Percentiles rank a stretch among this genome's conserved stretches.
Conservation (phyloP, 2,797 vertebrate genomes). For the Taenioides sp. region DNA sequence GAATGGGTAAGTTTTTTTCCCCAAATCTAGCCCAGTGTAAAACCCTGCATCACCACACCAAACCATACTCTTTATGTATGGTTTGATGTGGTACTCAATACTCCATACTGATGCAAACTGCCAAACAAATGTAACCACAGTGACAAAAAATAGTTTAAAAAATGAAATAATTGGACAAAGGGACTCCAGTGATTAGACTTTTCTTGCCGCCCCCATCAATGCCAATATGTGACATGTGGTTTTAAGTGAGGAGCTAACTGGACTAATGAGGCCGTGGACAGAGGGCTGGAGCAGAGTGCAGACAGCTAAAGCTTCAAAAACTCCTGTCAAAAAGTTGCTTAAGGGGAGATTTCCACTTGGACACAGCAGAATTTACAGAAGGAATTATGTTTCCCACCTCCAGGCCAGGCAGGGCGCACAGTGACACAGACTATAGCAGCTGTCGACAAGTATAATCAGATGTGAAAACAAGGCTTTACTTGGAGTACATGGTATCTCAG, state of each 20-base stretch:
- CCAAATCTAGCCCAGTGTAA: too few species aligned
- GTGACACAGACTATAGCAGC: not conserved
- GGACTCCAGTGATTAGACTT: constrained; percentile 27
- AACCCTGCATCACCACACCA: too few species aligned
- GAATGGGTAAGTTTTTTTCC: too few species aligned
- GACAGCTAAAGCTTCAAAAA: not conserved
- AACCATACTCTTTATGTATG: not conserved
- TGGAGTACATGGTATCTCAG: not conserved
- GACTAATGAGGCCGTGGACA: not conserved
- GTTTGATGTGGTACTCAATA: too few species aligned
- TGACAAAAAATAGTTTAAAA: not conserved
- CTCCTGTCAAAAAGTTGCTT: not conserved
- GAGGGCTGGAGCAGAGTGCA: not conserved
- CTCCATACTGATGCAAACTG: not conserved
- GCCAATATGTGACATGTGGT: not conserved
- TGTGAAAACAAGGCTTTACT: not conserved
- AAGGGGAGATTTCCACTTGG: not conserved
- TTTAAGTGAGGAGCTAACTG: not conserved
- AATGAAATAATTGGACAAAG: constrained; percentile 3
- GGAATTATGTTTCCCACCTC: not conserved
- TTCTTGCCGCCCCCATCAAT: constrained; percentile 25
- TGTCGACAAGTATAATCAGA: not conserved
- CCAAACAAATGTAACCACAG: not conserved
- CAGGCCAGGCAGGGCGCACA: not conserved
- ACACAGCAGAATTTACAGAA: not conserved